Evolutionary conservation across 2,113 vertebrate genomes (phyloP), one percentile per base, ranked within the genome.

Genomic region (Leptosomus discolor): DNA sequence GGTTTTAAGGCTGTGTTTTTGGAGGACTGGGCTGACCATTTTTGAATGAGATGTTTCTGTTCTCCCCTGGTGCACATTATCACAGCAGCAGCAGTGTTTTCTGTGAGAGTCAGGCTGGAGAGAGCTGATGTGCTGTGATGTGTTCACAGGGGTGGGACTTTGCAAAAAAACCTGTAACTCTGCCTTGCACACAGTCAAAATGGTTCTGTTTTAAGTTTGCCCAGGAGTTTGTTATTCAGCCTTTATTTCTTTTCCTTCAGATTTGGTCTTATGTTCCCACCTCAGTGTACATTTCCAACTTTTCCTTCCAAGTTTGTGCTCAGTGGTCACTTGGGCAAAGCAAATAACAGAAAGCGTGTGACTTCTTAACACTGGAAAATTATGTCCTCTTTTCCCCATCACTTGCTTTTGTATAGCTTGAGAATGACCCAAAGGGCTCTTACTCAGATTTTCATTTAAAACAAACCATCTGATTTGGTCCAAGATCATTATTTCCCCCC

Each of bases 371-470:
- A 11, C 18, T 19, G 75, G 74, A 85, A 94, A 96, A 93, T 93
- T 34, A 86, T 85, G 41, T 64, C 60, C 21, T 91, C 61, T 87
- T 78, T 92, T 85, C 60, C 48, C 61, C 41, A 82, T 91, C 81
- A 45, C 43, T 94, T 1, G 2, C 16, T 92, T 89, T 85, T 74
- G 37, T 82, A 16, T 57, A 54, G 87, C 58, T 91, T 84, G 61
- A 88, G 69, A 94, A 63, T 85, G 53, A 91, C 84, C 86, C 91
- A 87, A 82, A 92, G 58, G 70, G 29, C 67, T 91, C 60, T 87
- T 85, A 48, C 69, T 94, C 41, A 83, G 87, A 63, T 85, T 97
- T 97, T 94, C 74, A 73, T 96, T 97, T 95, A 63, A 95, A 92
- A 91, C 43, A 91, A 95, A 69, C 53, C 16, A 32, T 61, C 61